Conservation (phyloP, 2,113 vertebrate genomes). For the Psilopsiagon aymara region DNA sequence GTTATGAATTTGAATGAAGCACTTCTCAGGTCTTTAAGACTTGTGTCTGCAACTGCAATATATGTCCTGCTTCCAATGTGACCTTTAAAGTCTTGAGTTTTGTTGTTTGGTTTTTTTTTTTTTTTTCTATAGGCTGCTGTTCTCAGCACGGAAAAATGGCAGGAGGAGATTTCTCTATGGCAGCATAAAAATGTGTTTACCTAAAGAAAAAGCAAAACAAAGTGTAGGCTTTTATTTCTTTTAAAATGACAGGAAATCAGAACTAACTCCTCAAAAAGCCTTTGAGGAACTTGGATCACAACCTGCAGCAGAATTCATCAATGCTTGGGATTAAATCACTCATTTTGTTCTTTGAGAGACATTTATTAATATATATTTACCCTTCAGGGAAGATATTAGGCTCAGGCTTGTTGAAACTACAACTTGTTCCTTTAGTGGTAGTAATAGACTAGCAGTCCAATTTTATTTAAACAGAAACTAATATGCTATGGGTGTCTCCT, state of each 20-base stretch:
- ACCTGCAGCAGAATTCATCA: not conserved
- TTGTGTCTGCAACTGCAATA: conserved; percentile 21
- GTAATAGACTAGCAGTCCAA: not conserved
- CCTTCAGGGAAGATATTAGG: not conserved
- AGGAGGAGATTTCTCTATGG: conserved; percentile 33
- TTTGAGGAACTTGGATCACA: not conserved
- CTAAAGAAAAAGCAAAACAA: conserved; percentile 20
- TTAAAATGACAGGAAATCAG: conserved; percentile 30
- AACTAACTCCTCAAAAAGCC: not conserved
- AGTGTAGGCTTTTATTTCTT: not conserved
- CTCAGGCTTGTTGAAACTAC: not conserved
- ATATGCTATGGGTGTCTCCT: not conserved
- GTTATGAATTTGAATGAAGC: conserved; percentile 21
- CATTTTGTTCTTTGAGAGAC: not conserved
- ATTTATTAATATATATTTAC: not conserved
- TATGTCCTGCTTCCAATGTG: not conserved
- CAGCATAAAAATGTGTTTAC: conserved; percentile 55
- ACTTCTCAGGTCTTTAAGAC: not conserved
- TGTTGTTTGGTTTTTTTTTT: not conserved
- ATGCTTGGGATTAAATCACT: not conserved
- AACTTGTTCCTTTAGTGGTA: not conserved
- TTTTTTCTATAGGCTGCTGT: conserved; percentile 30
- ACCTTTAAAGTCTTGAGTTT: conserved; percentile 48
- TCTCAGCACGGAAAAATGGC: conserved; percentile 45
- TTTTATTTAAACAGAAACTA: not conserved